phyloP scores from a whole-genome alignment of 2,888 invertebrate genomes.

The Molanna angustata region DNA sequence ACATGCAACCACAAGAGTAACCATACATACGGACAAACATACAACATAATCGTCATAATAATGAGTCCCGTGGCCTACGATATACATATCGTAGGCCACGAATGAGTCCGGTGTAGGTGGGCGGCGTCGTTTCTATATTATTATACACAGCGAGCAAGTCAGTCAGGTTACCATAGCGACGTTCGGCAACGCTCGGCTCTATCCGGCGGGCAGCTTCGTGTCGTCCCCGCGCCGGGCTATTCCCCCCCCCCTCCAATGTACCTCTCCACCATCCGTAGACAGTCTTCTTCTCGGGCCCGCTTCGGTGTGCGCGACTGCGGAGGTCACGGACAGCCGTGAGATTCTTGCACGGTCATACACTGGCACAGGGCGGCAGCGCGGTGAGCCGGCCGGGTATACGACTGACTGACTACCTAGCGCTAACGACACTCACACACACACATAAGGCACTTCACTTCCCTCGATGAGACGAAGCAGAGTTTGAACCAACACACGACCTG shows the following conservation, averaged over 20 bases:
- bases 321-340: conserved; percentile 23
- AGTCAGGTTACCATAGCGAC: background rate
- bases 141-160: too few species aligned
- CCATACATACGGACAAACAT: too few species aligned
- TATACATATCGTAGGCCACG: too few species aligned
- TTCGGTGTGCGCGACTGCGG: conserved; percentile 12
- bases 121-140: too few species aligned
- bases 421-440: too few species aligned
- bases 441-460: too few species aligned
- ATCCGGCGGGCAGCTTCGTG: conserved; percentile 14
- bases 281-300: too few species aligned
- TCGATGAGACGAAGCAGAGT: background rate
- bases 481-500: background rate
- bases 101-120: too few species aligned
- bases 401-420: too few species aligned
- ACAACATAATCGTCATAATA: too few species aligned
- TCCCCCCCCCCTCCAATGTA: conserved; percentile 24
- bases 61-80: too few species aligned
- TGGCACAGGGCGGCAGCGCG: conserved; percentile 21
- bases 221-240: conserved; percentile 33
- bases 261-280: conserved; percentile 8
- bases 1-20: too few species aligned
- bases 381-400: conserved; percentile 26
- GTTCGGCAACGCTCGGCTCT: conserved; percentile 1
- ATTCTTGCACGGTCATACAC: conserved; percentile 29